phyloP scores from a whole-genome alignment of 1,140 invertebrate species.

The Plutomurus gul region DNA sequence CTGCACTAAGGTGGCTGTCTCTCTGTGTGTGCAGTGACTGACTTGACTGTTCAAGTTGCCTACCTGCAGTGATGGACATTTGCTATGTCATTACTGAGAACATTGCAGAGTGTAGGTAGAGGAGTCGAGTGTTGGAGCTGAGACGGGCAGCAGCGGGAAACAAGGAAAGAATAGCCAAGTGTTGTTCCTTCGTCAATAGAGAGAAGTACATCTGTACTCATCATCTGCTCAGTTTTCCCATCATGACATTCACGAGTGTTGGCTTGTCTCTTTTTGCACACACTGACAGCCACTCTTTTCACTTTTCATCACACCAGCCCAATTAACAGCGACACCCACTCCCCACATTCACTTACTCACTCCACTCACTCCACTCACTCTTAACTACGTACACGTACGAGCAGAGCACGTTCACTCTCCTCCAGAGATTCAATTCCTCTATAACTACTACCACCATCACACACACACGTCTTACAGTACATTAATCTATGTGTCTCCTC shows the following conservation, averaged over 20 bases:
- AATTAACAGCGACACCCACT: conserved; percentile 12
- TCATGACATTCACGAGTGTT: conserved; percentile 26
- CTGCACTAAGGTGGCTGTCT: neutral
- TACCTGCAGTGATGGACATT: conserved; percentile 18
- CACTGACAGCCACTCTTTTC: conserved; percentile 17
- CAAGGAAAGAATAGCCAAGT: neutral
- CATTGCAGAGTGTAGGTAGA: no score
- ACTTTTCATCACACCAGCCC: conserved; percentile 18
- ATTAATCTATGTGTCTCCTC: no score
- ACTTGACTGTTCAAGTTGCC: no score
- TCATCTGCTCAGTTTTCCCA: neutral
- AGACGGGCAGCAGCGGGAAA: no score
- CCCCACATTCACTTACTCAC: neutral
- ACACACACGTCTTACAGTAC: no score
- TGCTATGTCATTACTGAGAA: conserved; percentile 25
- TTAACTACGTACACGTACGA: neutral
- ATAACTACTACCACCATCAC: no score
- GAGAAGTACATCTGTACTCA: no score
- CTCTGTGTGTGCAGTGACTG: no score
- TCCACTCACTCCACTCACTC: neutral
- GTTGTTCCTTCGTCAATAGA: neutral
- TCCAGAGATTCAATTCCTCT: no score
- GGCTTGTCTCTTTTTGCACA: neutral
- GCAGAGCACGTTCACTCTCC: no score
- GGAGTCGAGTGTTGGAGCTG: no score